Evolutionary conservation across 2,888 invertebrate species (phyloP), one percentile per base, ranked within the genome.

Genomic region (Calameuta filiformis): DNA sequence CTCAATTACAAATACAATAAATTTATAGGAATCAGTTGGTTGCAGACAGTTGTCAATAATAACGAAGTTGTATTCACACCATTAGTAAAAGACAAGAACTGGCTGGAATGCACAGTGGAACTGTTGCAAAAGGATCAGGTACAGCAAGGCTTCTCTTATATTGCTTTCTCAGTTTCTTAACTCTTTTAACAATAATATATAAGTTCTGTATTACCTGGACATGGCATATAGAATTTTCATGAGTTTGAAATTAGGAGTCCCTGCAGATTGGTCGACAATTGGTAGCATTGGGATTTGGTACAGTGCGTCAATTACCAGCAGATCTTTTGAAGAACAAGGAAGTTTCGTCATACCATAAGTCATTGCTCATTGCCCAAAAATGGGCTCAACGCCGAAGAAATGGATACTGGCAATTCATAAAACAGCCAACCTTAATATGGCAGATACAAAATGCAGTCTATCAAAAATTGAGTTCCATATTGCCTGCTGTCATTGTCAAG

Each of bases 41-140:
- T 94, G 81, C 94, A 94, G 86, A 93, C 93, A 89, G 92, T 94
- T 73, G 93, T 93, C 12, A 92, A 89, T 83, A 93, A 92, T 33
- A 92, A 93, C 68, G 83, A 92, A 82, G 90, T 94, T 35, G 93
- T 92, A 56, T 87, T 94, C 75, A 92, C 93, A 82, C 94, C 94
- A 11, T 79, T 93, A 76, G 79, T 83, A 30, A 93, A 90, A 85
- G 87, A 92, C 30, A 89, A 87, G 76, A 86, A 93, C 74, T 92
- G 87, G 83, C 86, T 93, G 69, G 91, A 92, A 75, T 93, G 93
- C 82, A 91, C 92, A 84, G 56, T 56, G 23, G 9, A 23, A 9
- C 56, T 56, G 9, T 56, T 56, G 56, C 56, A 56, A 75, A 82
- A 71, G 71, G 71, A 71, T 34, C 31, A 71, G 71, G 71, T 34